Evolutionary conservation across 2,797 vertebrate species (phyloP).

Genomic region (Syngnathus rostellatus): DNA sequence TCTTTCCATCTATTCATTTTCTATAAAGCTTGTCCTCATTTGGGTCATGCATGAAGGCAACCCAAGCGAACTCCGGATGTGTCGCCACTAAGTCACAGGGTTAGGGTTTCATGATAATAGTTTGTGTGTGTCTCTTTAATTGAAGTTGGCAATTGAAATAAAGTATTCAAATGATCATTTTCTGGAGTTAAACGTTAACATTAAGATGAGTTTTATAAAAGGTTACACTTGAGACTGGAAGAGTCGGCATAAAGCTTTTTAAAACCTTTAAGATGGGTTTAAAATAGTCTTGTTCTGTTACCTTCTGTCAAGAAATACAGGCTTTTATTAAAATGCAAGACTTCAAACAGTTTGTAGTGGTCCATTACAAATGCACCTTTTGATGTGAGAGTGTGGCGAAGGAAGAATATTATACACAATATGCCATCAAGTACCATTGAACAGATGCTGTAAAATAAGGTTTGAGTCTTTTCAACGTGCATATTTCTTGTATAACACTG

Average conservation of each 20-base stretch:
- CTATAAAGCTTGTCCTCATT: neutral
- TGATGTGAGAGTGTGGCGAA: neutral
- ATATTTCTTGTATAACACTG: slow-evolving; percentile 43
- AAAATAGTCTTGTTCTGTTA: neutral
- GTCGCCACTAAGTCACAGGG: neutral
- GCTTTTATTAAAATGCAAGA: neutral
- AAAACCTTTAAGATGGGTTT: neutral
- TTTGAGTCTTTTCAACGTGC: slow-evolving; percentile 15
- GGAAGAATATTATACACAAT: neutral
- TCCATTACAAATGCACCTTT: neutral
- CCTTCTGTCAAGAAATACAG: neutral
- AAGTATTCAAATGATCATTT: neutral
- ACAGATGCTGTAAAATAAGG: slow-evolving; percentile 1
- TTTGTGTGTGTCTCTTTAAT: no score
- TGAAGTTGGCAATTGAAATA: neutral
- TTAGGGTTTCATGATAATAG: neutral
- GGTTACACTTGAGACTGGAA: neutral
- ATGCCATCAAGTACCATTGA: neutral
- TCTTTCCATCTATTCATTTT: neutral
- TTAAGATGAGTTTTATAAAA: no score
- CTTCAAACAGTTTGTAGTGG: neutral
- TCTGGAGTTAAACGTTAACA: no score
- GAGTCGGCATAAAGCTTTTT: neutral
- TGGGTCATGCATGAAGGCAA: neutral
- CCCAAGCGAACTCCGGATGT: neutral